Evolutionary conservation across 2,113 vertebrate species (phyloP), one percentile per base, ranked within the genome.

Genomic region (Pseudolaguvia tuberculata): DNA sequence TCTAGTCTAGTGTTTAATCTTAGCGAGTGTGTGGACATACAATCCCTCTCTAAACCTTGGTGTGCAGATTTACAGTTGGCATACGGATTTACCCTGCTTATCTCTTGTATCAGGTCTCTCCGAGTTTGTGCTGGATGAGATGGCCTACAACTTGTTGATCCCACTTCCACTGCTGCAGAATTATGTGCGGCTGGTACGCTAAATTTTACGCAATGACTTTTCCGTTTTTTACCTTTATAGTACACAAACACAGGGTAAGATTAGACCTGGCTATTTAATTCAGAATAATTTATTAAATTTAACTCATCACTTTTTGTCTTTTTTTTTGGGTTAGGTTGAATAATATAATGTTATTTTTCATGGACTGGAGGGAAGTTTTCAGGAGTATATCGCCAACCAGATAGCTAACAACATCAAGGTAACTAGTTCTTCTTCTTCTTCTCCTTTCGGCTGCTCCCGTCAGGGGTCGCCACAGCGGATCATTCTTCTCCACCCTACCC

Each of bases 311-410:
- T 17, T 56, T 18, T 23, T 65, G 15, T 71, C 3, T 35, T 57
- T 31, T n/a, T n/a, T 18, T 29, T 7, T 50, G 51, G 25, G 52
- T 3, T 80, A 98, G 95, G 94, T 96, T 70, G 94, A 99, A 78
- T 96, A 95, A 59, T 98, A 99, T 17, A 98, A 92, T 83, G 92
- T 98, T 59, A 94, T 96, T 86, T 96, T 98, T 75, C 95, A 98
- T 7, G 94, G 95, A 76, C 93, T 95, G 48, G 94, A 98, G 86
- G 96, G 94, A 86, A 96, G 96, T 87, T 92, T 94, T 78, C 95
- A 96, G 86, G 94, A 94, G 76, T 91, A 94, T 78, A 86, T 97
- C 70, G 93, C 92, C 1, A 74, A 85, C 75, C 91, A 94, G 88
- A 90, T 98, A 39, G 92, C 95, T 0, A 83, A 86, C 83, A 94